Base-by-base conservation (phyloP, 2,888 invertebrate genomes). In the Elgonia sp. region DNA sequence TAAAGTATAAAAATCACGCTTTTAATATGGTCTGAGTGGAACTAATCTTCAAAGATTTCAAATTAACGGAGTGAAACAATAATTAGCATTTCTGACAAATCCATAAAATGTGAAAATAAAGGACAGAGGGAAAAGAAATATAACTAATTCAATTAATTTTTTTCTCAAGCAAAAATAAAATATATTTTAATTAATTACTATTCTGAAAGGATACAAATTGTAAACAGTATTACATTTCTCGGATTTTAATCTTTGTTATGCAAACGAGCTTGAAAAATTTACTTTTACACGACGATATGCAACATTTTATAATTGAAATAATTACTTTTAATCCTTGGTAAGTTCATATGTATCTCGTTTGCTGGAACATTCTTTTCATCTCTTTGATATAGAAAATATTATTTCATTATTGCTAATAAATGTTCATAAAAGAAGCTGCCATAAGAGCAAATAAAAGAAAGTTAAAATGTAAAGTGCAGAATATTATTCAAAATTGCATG, bases 371-470 rank as follows among this genome's bases (percentile, higher is more conserved):
- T 57, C 53, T 57, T 76, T 76, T 39, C 37, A 18, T 29, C 46
- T 46, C 57, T 50, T 76, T 76, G 63, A 76, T 65, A 53, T 63
- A 37, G 10, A 50, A 63, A 76, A 76, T 37, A 39, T 39, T 65
- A 9, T 63, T 63, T 6, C 39, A 53, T 18, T 18, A 63, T 76
- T 37, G 46, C 39, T 63, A 53, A 76, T 76, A 63, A 42, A 63
- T 37, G 50, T 53, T 16, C 50, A 55, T 77, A 55, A 55, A 55
- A 18, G 3, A 20, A 29, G 42, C 20, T n/a, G 57, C 57, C n/a
- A 29, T 29, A 53, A n/a, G 16, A 57, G 9, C 21, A 9, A 9
- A n/a, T 1, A 57, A 21, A 77, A 40, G 50, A 67, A 77, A 67
- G 18, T 77, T 53, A 67, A 55, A 77, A 55, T 77, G 55, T 29